A percentile compares a stretch with the other conserved stretches of the same genome.
Conservation (phyloP, 2,888 invertebrate genomes). For the Anthophora plumipes region DNA sequence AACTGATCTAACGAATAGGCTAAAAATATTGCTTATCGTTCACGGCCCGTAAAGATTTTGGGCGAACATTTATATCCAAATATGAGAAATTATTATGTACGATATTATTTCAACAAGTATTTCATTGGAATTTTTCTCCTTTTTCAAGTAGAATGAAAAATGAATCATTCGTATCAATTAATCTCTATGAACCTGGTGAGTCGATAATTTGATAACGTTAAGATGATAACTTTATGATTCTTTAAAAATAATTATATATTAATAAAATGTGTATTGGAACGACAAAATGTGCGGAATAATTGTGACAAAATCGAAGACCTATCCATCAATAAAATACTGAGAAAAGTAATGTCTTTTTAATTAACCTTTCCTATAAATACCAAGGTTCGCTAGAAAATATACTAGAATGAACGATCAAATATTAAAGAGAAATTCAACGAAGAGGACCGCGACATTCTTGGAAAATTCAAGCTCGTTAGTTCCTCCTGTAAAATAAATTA, state of each 20-base stretch:
- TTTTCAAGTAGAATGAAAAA: background rate
- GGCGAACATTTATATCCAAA: background rate
- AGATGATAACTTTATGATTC: background rate
- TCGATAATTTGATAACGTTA: no score
- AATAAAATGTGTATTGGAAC: background rate
- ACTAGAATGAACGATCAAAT: background rate
- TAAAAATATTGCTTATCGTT: slow-evolving; percentile 37
- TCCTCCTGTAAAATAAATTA: background rate
- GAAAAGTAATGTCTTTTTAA: slow-evolving; percentile 16
- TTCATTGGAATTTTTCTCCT: background rate
- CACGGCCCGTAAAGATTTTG: background rate
- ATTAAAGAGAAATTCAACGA: background rate
- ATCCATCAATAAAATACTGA: slow-evolving; percentile 21
- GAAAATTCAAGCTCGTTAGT: background rate
- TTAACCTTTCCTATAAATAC: slow-evolving; percentile 32
- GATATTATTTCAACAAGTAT: background rate
- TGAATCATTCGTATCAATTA: no score
- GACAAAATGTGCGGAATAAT: background rate
- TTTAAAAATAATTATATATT: background rate
- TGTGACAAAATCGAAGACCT: background rate
- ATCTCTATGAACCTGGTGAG: no score
- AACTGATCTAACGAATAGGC: slow-evolving; percentile 15
- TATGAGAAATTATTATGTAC: no score
- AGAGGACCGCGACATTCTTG: slow-evolving; percentile 2
- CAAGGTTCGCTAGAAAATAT: slow-evolving; percentile 15